Evolutionary conservation across 2,797 vertebrate species (phyloP).

Genomic region (Taeniopygia guttata): DNA sequence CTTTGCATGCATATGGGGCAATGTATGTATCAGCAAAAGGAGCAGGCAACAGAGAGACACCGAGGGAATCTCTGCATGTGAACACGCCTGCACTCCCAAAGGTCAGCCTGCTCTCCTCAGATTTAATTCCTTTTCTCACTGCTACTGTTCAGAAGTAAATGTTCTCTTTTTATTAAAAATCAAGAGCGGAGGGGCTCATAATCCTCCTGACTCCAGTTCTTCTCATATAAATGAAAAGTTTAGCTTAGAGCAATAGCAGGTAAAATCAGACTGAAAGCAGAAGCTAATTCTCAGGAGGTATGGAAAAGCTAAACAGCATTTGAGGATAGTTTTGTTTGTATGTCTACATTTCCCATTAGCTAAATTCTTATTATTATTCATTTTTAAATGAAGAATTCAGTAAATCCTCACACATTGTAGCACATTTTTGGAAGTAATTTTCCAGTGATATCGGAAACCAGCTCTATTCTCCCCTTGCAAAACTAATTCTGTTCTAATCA

Average conservation of each 20-base stretch:
- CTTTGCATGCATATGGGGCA: neutral
- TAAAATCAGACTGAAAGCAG: constrained; percentile 74
- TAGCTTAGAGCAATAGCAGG: constrained; percentile 74
- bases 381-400: constrained; percentile 12
- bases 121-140: constrained; percentile 75
- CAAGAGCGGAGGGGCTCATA: constrained; percentile 74
- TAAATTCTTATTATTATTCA: constrained; percentile 18
- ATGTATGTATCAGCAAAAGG: neutral
- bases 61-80: neutral
- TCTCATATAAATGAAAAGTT: constrained; percentile 80
- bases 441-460: neutral
- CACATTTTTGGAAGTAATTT: neutral
- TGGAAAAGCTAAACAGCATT: constrained; percentile 54
- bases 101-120: constrained; percentile 72
- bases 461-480: neutral
- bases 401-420: constrained; percentile 36
- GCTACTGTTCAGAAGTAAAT: constrained; percentile 77
- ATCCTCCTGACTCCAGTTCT: constrained; percentile 73
- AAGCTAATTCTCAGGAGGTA: constrained; percentile 64
- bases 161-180: constrained; percentile 79
- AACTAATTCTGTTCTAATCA: constrained; percentile 1
- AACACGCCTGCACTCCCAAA: constrained; percentile 53
- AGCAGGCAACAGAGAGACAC: neutral
- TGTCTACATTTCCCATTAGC: constrained; percentile 36
- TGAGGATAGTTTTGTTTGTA: constrained; percentile 44